Conservation (phyloP, 2,888 invertebrate species). For the Apantesis nais region DNA sequence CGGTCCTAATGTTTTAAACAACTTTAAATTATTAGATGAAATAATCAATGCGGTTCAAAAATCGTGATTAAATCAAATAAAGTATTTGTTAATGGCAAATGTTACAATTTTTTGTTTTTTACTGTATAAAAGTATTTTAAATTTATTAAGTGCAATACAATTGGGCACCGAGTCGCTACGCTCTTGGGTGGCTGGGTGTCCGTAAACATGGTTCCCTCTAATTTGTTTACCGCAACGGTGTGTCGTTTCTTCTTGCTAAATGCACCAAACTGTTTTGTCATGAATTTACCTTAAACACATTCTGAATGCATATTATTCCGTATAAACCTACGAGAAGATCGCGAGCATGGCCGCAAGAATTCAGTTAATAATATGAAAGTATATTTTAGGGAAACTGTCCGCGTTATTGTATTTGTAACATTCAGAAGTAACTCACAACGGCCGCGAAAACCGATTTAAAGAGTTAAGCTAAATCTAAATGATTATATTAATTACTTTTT, state of each 20-base stretch:
- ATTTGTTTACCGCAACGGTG: constrained; percentile 54
- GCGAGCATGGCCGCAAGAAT: constrained; percentile 12
- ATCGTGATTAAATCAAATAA: no score
- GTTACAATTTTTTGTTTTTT: neutral
- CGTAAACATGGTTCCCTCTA: constrained; percentile 47
- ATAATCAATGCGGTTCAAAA: no score
- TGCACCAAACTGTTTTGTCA: constrained; percentile 36
- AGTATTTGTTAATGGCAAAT: no score
- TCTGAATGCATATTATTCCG: constrained; percentile 31
- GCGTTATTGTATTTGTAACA: constrained; percentile 36
- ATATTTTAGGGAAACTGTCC: constrained; percentile 34
- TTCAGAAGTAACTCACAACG: constrained; percentile 26
- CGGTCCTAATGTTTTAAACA: no score
- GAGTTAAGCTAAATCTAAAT: constrained; percentile 24
- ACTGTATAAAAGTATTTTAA: neutral
- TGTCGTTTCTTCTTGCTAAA: constrained; percentile 37
- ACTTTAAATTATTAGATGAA: no score
- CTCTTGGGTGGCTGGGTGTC: constrained; percentile 19
- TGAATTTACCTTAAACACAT: constrained; percentile 41
- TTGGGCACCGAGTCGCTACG: constrained; percentile 14
- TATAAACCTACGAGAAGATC: constrained; percentile 18
- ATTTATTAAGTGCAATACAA: constrained; percentile 6
- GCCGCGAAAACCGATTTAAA: constrained; percentile 23
- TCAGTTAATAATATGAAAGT: constrained; percentile 25
- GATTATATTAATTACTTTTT: no score